These are phyloP conservation scores for Oxytorus armatus DNA, from an alignment of 2,888 invertebrate genomes.

Conservation along the genomic window DNA sequence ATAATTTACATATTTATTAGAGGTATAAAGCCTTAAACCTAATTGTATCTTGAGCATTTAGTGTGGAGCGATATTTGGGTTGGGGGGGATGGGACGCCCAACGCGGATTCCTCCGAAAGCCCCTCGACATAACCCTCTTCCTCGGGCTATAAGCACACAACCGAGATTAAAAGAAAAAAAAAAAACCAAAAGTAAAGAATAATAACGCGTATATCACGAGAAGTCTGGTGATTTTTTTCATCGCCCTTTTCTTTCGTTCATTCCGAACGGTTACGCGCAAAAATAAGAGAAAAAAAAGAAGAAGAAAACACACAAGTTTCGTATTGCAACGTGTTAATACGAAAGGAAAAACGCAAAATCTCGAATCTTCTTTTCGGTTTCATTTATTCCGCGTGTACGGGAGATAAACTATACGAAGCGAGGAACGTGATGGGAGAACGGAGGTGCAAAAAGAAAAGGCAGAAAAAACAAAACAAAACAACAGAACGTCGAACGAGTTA, in stretches of 20 bases:
- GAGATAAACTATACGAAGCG: conserved; percentile 10
- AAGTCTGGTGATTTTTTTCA: background rate
- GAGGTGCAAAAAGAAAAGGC: conserved; percentile 15
- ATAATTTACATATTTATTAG: conserved; percentile 80
- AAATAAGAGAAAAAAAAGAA: background rate
- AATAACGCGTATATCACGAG: background rate
- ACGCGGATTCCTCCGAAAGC: conserved; percentile 6
- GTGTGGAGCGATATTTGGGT: conserved; percentile 73
- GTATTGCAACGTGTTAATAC: background rate
- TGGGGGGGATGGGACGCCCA: conserved; percentile 69
- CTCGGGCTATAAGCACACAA: background rate
- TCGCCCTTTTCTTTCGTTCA: background rate
- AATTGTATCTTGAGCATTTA: conserved; percentile 82
- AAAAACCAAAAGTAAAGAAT: background rate
- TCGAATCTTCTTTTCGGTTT: conserved; percentile 26
- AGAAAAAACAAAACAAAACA: conserved; percentile 16
- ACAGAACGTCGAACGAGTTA: conserved; percentile 12
- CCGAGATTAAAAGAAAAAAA: conserved; percentile 1
- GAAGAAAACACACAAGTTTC: background rate
- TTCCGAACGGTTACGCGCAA: background rate
- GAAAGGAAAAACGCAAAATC: background rate
- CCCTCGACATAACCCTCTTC: conserved; percentile 42
- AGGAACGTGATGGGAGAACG: conserved; percentile 43
- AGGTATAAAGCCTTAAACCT: conserved; percentile 78
- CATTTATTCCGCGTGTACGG: conserved; percentile 44